phyloP scores from a whole-genome alignment of 2,888 invertebrate genomes.

The Andrena bucephala region DNA sequence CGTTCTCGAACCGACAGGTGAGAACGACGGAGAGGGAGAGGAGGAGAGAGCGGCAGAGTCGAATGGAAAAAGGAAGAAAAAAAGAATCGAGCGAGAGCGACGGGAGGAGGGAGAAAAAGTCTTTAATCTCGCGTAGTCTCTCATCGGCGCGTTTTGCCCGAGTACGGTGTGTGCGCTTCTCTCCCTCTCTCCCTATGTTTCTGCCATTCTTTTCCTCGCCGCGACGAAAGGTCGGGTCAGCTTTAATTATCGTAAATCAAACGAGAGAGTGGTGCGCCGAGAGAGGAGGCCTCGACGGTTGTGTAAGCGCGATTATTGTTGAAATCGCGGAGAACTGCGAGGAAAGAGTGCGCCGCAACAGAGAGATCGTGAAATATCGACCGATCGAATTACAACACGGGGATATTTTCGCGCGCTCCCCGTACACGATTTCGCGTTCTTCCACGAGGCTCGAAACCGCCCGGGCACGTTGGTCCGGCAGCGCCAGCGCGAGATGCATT shows the following conservation, averaged over 20 bases:
- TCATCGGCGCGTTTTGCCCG: slow-evolving; percentile 57
- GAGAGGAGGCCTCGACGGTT: slow-evolving; percentile 59
- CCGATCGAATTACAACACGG: slow-evolving; percentile 64
- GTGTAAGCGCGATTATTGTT: slow-evolving; percentile 76
- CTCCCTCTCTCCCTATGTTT: slow-evolving; percentile 3
- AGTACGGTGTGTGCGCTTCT: not conserved
- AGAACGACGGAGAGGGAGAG: slow-evolving; percentile 1
- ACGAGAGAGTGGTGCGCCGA: slow-evolving; percentile 74
- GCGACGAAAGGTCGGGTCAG: slow-evolving; percentile 82
- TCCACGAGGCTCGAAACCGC: not conserved
- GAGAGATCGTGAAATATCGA: slow-evolving; percentile 68
- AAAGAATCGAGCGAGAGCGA: not conserved
- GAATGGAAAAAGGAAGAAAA: slow-evolving; percentile 21
- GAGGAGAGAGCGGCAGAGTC: slow-evolving; percentile 15
- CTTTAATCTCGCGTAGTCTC: slow-evolving; percentile 67
- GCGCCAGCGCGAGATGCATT: slow-evolving; percentile 11
- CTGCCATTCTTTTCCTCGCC: slow-evolving; percentile 53
- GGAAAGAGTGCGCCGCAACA: slow-evolving; percentile 17
- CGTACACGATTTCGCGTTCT: not conserved
- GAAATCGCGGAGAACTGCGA: slow-evolving; percentile 71
- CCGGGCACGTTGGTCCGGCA: not conserved
- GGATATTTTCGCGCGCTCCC: slow-evolving; percentile 35
- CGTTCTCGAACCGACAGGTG: slow-evolving; percentile 34
- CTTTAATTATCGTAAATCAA: slow-evolving; percentile 84
- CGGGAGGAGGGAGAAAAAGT: slow-evolving; percentile 47